Conservation (phyloP, 2,113 vertebrate genomes). For the Trochalopteron elliotii region DNA sequence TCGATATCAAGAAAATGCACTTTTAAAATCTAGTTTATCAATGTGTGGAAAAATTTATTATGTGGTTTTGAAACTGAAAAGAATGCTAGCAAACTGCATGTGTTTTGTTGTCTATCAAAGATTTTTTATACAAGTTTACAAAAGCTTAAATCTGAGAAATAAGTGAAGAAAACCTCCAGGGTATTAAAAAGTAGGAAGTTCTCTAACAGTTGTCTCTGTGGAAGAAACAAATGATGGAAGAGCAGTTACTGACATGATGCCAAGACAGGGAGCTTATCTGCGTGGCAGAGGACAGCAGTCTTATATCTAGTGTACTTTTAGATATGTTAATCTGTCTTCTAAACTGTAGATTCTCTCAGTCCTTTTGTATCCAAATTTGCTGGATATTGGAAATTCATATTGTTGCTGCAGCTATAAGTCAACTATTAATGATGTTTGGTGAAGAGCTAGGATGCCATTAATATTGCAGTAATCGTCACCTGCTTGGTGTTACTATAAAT, state of each 20-base stretch:
- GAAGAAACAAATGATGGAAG: conserved; percentile 13
- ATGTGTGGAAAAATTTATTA: conserved; percentile 38
- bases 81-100: neutral
- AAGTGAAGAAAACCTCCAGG: conserved; percentile 44
- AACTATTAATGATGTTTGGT: neutral
- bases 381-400: neutral
- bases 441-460: neutral
- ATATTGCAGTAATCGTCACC: neutral
- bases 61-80: conserved; percentile 23
- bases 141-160: conserved; percentile 38
- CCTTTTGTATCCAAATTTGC: neutral
- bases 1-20: conserved; percentile 66
- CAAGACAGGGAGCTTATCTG: neutral
- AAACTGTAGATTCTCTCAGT: neutral
- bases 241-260: neutral
- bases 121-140: neutral
- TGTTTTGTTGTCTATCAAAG: conserved; percentile 5
- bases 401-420: neutral
- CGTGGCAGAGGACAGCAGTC: neutral
- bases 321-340: neutral
- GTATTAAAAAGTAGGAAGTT: conserved; percentile 52
- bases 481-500: neutral
- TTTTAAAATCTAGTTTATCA: conserved; percentile 60
- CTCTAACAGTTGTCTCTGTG: conserved; percentile 25
- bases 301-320: neutral